Evolutionary conservation across 37 sponge, comb jelly and placozoan species (phyloP), one percentile per base, ranked within the genome.

Genomic region (Crambe crambe): DNA sequence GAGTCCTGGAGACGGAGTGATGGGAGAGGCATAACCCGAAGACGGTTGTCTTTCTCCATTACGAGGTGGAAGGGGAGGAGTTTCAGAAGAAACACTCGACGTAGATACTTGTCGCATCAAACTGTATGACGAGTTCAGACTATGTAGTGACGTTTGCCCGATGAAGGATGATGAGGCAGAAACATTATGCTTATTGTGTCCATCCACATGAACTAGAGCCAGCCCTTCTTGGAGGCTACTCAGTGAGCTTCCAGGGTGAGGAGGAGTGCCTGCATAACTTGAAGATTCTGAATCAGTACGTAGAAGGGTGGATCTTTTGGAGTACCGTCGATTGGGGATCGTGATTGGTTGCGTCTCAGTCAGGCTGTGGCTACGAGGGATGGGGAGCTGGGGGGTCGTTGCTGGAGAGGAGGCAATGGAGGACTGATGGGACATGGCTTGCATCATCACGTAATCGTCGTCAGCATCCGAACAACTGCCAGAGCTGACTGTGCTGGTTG

Each of bases 361-460:
- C 12, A 12, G 10, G 51, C 12, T 47, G 10, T 12, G 6, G 12
- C 51, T 47, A 60, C 25, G 61, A 60, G 61, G 4, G 25, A 6
- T 4, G 25, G 61, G 27, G 61, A 22, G 27, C 2, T 35, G 37
- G 59, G 25, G 72, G 6, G 44, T 22, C 9, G 26, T 47, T 22
- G 20, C 36, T 40, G 36, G 18, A 43, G 61, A 64, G 64, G 73
- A 37, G 12, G 44, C 27, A 41, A 70, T 36, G 82, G 47, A 30
- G 56, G 39, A 32, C 22, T 2, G 64, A 26, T 3, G 21, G 3
- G 44, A 29, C 71, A 23, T 2, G 68, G 75, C n/a, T 36, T 85
- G 79, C 86, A 85, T 85, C 39, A 85, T 25, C 5, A 85, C 73
- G 43, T 85, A 85, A 6, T 84, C 85, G 20, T 84, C 78, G 0